Conservation (phyloP, 2,888 invertebrate genomes). For the Lumbricus terrestris region DNA sequence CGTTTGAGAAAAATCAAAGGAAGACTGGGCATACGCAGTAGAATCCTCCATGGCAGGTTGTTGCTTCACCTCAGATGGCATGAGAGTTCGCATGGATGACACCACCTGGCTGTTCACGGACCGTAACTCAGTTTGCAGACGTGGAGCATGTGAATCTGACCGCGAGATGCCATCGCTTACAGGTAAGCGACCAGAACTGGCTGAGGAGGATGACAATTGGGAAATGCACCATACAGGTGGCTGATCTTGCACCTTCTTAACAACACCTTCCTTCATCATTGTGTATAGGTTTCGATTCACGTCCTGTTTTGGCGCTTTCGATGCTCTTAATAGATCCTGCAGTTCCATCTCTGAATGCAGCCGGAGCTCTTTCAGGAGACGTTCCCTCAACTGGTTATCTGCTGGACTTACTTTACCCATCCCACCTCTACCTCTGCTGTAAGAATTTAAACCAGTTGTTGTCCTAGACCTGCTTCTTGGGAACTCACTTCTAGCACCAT, state of each 20-base stretch:
- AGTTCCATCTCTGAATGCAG: background rate
- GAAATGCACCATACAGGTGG: slow-evolving; percentile 19
- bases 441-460: background rate
- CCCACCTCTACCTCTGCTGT: background rate
- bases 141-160: background rate
- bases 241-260: slow-evolving; percentile 5
- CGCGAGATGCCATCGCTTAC: background rate
- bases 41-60: background rate
- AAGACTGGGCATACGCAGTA: background rate
- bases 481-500: background rate
- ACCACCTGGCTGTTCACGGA: background rate
- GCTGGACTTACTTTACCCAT: background rate
- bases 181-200: background rate
- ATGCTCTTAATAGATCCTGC: background rate
- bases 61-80: background rate
- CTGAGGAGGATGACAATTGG: background rate
- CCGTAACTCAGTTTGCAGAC: background rate
- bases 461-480: background rate
- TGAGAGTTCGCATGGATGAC: background rate
- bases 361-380: background rate
- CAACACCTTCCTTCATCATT: slow-evolving; percentile 7
- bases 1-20: background rate
- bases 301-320: background rate
- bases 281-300: slow-evolving; percentile 16
- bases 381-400: background rate